A percentile compares a stretch with the other conserved stretches of the same genome.
Evolutionary conservation across 2,797 vertebrate species (phyloP).

Genomic region (Alectoris magna): DNA sequence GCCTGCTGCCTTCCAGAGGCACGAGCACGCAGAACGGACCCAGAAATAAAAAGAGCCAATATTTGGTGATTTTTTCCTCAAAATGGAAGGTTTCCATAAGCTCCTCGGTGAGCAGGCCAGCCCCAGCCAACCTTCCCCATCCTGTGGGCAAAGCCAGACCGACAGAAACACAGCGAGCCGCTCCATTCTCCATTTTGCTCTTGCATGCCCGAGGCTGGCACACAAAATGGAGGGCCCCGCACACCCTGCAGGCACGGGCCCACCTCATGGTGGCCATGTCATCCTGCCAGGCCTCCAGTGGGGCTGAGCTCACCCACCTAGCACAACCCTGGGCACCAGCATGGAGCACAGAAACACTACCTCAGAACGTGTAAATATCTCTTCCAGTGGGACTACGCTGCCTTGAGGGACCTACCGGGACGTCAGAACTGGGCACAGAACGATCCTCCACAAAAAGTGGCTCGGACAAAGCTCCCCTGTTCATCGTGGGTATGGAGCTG

Average conservation of each 20-base stretch:
- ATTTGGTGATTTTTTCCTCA: neutral
- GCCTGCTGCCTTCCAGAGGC: neutral
- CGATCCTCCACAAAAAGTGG: rapidly evolving
- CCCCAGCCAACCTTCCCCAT: neutral
- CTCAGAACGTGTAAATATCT: neutral
- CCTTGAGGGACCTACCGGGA: rapidly evolving
- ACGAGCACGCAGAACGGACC: neutral
- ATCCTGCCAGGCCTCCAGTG: neutral
- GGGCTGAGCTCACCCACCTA: rapidly evolving
- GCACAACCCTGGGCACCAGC: neutral
- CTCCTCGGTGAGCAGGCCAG: neutral
- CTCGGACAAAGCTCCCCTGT: neutral
- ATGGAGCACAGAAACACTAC: neutral
- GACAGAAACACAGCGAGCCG: too few species aligned
- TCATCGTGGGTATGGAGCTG: rapidly evolving
- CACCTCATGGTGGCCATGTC: rapidly evolving
- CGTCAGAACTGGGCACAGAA: rapidly evolving
- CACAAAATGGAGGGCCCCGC: slow-evolving; percentile 61
- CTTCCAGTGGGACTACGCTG: neutral
- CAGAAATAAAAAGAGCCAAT: neutral
- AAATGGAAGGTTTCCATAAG: neutral
- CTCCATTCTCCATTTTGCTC: slow-evolving; percentile 52
- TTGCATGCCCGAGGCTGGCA: neutral
- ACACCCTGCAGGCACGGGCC: neutral
- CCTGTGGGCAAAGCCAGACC: neutral